Conservation (phyloP, 2,888 invertebrate genomes). For the Xestia ashworthii region DNA sequence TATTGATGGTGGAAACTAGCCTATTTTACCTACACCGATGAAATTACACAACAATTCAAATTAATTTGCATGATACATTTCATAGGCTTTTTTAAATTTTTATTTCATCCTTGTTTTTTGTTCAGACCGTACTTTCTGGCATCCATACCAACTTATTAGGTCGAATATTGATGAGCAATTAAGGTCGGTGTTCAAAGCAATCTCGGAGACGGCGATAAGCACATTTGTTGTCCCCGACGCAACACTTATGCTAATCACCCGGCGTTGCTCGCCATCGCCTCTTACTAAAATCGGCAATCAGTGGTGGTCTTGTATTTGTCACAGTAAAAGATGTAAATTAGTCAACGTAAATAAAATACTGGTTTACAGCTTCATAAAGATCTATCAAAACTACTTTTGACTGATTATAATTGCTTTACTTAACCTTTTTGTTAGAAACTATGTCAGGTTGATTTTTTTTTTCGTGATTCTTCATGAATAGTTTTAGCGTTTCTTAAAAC, state of each 20-base stretch:
- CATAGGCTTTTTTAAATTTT: background rate
- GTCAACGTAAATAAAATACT: background rate
- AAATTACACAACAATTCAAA: background rate
- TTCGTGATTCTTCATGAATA: background rate
- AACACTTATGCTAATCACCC: constrained; percentile 83
- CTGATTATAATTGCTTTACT: background rate
- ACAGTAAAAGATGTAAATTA: background rate
- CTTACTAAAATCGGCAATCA: constrained; percentile 17
- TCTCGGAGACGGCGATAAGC: constrained; percentile 83
- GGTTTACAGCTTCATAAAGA: background rate
- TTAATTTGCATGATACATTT: background rate
- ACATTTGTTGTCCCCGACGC: constrained; percentile 83
- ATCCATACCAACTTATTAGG: constrained; percentile 76
- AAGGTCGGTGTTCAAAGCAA: constrained; percentile 85
- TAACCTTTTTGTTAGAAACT: too few relatives aligned
- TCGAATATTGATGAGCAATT: constrained; percentile 89
- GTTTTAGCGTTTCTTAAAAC: background rate
- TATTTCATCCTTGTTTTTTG: background rate
- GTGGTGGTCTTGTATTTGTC: constrained; percentile 50
- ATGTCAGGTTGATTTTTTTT: background rate
- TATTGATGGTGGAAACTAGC: too few relatives aligned
- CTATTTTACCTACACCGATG: background rate
- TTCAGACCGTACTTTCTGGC: constrained; percentile 64
- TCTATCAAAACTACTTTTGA: background rate
- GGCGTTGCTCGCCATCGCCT: constrained; percentile 8